Conservation (phyloP, 2,888 invertebrate genomes). For the Drosophila setosimentum region DNA sequence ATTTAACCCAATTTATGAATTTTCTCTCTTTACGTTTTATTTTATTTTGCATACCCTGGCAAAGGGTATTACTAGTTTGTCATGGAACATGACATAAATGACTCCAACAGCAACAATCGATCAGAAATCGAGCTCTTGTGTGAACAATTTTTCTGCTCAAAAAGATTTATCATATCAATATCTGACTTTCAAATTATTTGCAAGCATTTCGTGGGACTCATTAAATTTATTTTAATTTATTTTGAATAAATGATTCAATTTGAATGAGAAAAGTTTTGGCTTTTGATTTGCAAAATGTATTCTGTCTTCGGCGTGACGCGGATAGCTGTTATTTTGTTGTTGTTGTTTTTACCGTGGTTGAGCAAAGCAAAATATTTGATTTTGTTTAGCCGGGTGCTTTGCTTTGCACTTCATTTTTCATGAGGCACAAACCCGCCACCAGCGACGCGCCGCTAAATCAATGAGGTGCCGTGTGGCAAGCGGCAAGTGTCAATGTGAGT, state of each 20-base stretch:
- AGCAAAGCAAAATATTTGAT: conserved; percentile 75
- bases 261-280: background rate
- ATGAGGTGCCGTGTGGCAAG: conserved; percentile 43
- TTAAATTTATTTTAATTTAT: background rate
- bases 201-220: background rate
- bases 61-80: background rate
- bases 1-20: conserved; percentile 83
- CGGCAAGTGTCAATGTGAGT: conserved; percentile 69
- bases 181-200: background rate
- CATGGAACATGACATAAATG: background rate
- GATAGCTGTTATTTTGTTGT: background rate
- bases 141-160: background rate
- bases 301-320: background rate
- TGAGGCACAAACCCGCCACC: conserved; percentile 54
- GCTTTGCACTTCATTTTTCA: conserved; percentile 77
- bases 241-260: background rate
- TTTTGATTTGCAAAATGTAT: background rate
- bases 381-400: conserved; percentile 67
- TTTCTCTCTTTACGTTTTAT: conserved; percentile 31
- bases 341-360: conserved; percentile 28
- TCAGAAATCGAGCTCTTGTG: background rate
- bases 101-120: background rate
- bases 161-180: background rate
- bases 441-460: conserved; percentile 53
- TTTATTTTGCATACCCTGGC: conserved; percentile 9